Conservation (phyloP, 2,888 invertebrate genomes). For the Caenorhabditis sp. region DNA sequence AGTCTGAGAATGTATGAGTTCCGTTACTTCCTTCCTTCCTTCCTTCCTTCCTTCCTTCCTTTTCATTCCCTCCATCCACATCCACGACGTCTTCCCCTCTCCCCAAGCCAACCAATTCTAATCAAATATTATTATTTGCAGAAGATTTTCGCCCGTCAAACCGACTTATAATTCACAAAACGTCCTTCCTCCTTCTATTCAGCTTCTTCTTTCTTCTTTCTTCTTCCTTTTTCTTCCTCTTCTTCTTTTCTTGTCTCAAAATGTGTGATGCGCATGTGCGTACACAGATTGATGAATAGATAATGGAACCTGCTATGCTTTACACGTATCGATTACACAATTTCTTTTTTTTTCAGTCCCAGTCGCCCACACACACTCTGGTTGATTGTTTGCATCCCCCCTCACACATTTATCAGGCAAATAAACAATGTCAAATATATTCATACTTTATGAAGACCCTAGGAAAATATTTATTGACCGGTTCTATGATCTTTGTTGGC, state of each 20-base stretch:
- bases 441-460: too few relatives aligned
- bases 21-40: neutral
- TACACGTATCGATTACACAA: conserved; percentile 16
- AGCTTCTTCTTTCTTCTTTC: conserved; percentile 10
- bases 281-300: conserved; percentile 52
- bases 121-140: conserved; percentile 39
- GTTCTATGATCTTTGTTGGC: neutral
- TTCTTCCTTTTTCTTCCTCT: conserved; percentile 5
- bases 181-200: neutral
- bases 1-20: conserved; percentile 48
- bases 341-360: conserved; percentile 12
- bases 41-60: neutral
- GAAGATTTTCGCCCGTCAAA: conserved; percentile 49
- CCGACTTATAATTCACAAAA: conserved; percentile 48
- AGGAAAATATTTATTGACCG: conserved; percentile 1
- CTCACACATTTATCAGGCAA: too few relatives aligned
- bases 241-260: neutral
- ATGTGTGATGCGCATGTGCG: conserved; percentile 2
- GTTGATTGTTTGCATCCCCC: too few relatives aligned
- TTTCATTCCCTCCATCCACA: neutral
- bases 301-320: conserved; percentile 50
- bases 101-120: neutral
- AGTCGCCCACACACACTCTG: neutral
- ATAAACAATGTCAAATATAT: too few relatives aligned
- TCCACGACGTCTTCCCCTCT: neutral